Base-by-base conservation (phyloP, 2,888 invertebrate species). In the Hymenopus coronatus region DNA sequence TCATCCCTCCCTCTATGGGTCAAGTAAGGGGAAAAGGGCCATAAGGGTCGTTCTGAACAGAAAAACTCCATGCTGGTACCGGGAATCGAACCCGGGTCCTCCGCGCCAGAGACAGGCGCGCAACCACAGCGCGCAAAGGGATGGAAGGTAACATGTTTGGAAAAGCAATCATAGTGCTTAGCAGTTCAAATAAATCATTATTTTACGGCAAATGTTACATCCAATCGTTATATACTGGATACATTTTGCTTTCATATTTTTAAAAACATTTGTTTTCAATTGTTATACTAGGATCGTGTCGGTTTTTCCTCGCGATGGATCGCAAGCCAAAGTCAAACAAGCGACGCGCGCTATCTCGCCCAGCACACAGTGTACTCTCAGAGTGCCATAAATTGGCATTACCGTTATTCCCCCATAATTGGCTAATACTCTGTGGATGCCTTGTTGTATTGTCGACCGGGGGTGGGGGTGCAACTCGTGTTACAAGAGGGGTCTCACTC, bases 321-420 rank as follows among this genome's bases (percentile, higher is more conserved):
- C 54, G 54, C 54, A 70, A 40, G 54, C 2, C 54, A 70, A 70
- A 70, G 54, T 70, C 54, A 70, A 70, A 70, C 54, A 70, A 70
- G 54, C 54, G 54, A 70, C 54, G 20, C 54, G 6, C 54, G 54
- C 54, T 70, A 70, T 70, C 54, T 70, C 54, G 54, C 54, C 54
- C 54, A 70, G 54, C 54, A 25, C 54, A 70, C 54, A 70, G 54
- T 70, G 54, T 70, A 70, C 81, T 54, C 81, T 70, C 70, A 30
- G 54, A 54, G 46, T 86, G 87, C 82, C 88, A 89, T 89, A 89
- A 89, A 89, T 89, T 81, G 88, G 89, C 84, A 89, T 89, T 89
- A 89, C 81, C n/a, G 85, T 84, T 87, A 88, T 88, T 85, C 88
- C 54, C 82, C 89, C 70, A 81, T 89, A 89, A 89, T 89, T 89